These are phyloP conservation scores for Cricetomys ansorgei DNA, from an alignment of 2,113 vertebrate species.

Conservation along the genomic window DNA sequence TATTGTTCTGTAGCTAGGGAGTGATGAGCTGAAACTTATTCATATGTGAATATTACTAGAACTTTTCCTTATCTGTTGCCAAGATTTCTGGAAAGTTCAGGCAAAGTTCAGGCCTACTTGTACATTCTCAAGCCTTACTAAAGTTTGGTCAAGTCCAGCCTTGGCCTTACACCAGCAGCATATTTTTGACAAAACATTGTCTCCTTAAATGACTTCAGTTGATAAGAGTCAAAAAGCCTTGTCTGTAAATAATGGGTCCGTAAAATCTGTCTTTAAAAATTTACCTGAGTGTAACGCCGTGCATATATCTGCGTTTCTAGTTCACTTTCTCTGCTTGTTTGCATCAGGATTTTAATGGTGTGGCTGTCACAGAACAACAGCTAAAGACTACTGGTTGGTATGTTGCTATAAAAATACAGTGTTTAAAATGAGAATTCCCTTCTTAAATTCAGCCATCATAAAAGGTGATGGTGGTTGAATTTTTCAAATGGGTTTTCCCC, in stretches of 20 bases:
- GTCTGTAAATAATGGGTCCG: slow-evolving; percentile 91
- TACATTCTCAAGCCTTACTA: no score
- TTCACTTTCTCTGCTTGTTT: slow-evolving; percentile 91
- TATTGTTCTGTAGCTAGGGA: no score
- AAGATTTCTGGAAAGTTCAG: no score
- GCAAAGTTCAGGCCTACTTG: no score
- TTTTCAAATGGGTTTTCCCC: no score
- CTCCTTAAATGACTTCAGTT: slow-evolving; percentile 92
- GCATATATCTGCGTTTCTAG: slow-evolving; percentile 89
- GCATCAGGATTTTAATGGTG: slow-evolving; percentile 91
- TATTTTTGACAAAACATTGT: slow-evolving; percentile 92
- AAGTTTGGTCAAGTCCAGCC: no score
- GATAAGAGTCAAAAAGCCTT: slow-evolving; percentile 90
- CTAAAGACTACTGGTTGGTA: slow-evolving; percentile 90
- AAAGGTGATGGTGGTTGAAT: slow-evolving; percentile 77
- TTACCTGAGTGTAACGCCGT: slow-evolving; percentile 91
- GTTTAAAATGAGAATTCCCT: slow-evolving; percentile 88
- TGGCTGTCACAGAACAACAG: slow-evolving; percentile 89
- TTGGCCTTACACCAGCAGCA: no score
- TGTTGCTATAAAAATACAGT: slow-evolving; percentile 88
- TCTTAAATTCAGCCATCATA: slow-evolving; percentile 86
- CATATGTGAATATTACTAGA: no score
- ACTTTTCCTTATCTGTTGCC: no score
- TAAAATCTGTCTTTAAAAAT: slow-evolving; percentile 91
- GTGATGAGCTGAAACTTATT: no score